These are phyloP conservation scores for Manduca sexta DNA, from an alignment of 1,140 invertebrate genomes.

Conservation along the genomic window DNA sequence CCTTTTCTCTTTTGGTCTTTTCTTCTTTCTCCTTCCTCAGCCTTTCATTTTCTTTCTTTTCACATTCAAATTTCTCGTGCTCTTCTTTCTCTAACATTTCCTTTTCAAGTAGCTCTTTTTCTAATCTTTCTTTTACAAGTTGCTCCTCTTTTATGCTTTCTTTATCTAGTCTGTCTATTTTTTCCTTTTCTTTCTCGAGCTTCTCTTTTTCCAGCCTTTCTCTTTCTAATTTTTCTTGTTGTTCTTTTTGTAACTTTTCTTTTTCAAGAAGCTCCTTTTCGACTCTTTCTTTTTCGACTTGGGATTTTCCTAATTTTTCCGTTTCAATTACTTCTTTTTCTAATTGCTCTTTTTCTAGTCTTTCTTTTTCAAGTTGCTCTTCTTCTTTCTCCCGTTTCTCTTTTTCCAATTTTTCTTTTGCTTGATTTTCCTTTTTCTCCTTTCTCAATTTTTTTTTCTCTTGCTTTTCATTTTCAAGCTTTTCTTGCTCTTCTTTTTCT, in stretches of 20 bases:
- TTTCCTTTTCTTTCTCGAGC: too few species aligned
- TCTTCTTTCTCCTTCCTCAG: slow-evolving; percentile 19
- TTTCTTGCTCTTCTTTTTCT: slow-evolving; percentile 12
- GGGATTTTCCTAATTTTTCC: slow-evolving; percentile 18
- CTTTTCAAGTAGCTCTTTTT: slow-evolving; percentile 23
- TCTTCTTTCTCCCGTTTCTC: slow-evolving; percentile 21
- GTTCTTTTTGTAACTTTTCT: slow-evolving; percentile 5
- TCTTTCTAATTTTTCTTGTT: slow-evolving; percentile 23
- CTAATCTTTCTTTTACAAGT: slow-evolving; percentile 21
- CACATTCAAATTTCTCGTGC: slow-evolving; percentile 20
- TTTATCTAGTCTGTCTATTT: slow-evolving; percentile 26
- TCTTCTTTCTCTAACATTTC: slow-evolving; percentile 9
- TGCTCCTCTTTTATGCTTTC: slow-evolving; percentile 9
- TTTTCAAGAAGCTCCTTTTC: neutral
- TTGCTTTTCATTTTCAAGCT: slow-evolving; percentile 26
- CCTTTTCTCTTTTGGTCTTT: slow-evolving; percentile 17
- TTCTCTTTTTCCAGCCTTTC: slow-evolving; percentile 9
- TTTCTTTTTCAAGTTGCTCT: slow-evolving; percentile 18
- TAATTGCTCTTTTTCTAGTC: slow-evolving; percentile 15
- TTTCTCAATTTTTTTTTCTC: slow-evolving; percentile 13
- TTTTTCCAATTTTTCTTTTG: slow-evolving; percentile 21
- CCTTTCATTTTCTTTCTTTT: slow-evolving; percentile 19
- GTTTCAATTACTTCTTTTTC: slow-evolving; percentile 20
- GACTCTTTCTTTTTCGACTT: slow-evolving; percentile 15
- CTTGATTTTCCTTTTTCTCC: slow-evolving; percentile 12